Conservation (phyloP, 2,113 vertebrate genomes). For the Poecile atricapillus region DNA sequence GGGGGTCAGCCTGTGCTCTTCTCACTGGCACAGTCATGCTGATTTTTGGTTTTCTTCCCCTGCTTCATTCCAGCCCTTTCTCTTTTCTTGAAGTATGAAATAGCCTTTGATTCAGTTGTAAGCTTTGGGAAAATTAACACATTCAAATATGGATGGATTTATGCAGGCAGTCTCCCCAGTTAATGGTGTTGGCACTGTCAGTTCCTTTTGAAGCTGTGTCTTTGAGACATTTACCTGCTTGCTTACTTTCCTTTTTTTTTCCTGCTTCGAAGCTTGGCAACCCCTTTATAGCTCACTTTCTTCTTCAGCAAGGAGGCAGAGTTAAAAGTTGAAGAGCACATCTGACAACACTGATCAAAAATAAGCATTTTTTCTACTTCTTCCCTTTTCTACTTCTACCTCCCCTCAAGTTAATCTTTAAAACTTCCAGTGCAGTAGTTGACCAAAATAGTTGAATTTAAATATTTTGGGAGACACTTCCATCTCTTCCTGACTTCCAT, state of each 20-base stretch:
- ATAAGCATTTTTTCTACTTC: neutral
- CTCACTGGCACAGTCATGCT: neutral
- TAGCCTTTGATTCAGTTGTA: neutral
- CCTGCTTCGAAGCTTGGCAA: neutral
- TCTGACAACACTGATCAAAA: neutral
- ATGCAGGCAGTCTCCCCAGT: conserved; percentile 2
- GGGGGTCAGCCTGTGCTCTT: neutral
- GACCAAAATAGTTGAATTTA: neutral
- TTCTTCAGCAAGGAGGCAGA: neutral
- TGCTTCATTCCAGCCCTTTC: neutral
- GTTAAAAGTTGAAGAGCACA: neutral
- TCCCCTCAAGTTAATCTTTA: neutral
- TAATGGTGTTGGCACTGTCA: neutral
- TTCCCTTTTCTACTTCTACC: neutral
- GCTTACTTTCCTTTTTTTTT: neutral
- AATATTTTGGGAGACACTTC: neutral
- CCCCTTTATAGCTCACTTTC: neutral
- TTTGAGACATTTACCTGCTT: conserved; percentile 25
- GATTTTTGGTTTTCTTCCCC: neutral
- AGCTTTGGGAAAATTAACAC: neutral
- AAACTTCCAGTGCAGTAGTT: neutral
- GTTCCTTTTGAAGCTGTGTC: conserved; percentile 34
- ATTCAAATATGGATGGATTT: conserved; percentile 8
- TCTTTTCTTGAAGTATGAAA: neutral
- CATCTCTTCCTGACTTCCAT: neutral